Percentiles rank a stretch among this genome's conserved stretches.
These are phyloP conservation scores for Carduelis carduelis DNA, from an alignment of 2,797 vertebrate species.

Conservation along the genomic window DNA sequence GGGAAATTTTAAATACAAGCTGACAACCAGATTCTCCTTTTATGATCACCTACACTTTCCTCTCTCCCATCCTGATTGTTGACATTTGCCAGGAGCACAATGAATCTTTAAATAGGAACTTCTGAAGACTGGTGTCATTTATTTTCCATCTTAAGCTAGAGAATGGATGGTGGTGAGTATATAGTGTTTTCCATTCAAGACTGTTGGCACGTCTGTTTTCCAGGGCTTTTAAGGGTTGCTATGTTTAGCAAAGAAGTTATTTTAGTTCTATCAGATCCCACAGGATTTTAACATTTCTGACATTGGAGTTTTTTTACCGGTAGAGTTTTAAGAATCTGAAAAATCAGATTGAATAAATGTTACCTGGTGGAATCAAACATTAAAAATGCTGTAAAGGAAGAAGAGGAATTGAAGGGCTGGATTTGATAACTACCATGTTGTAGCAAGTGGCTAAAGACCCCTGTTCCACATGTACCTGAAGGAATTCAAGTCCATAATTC, in stretches of 20 bases:
- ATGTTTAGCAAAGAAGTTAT: background rate
- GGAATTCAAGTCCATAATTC: background rate
- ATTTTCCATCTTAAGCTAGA: slow-evolving; percentile 2
- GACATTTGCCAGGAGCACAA: slow-evolving; percentile 11
- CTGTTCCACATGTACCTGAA: background rate
- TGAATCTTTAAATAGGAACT: slow-evolving; percentile 30
- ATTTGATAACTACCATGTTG: background rate
- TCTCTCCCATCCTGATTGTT: background rate
- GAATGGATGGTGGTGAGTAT: background rate
- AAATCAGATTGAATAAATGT: background rate
- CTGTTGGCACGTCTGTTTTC: slow-evolving; percentile 40
- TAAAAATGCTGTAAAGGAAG: background rate
- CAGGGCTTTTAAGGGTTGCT: background rate
- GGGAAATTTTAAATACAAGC: background rate
- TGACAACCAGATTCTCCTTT: background rate
- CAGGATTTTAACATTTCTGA: background rate
- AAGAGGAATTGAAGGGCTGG: background rate
- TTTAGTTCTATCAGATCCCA: background rate
- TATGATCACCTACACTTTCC: background rate
- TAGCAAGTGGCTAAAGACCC: background rate
- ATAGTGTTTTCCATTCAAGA: background rate
- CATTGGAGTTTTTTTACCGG: background rate
- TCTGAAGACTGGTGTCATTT: background rate
- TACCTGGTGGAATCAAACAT: background rate
- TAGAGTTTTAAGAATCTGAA: background rate